These are phyloP conservation scores for Rhagoletis pomonella DNA, from an alignment of 1,140 invertebrate species.

Conservation along the genomic window DNA sequence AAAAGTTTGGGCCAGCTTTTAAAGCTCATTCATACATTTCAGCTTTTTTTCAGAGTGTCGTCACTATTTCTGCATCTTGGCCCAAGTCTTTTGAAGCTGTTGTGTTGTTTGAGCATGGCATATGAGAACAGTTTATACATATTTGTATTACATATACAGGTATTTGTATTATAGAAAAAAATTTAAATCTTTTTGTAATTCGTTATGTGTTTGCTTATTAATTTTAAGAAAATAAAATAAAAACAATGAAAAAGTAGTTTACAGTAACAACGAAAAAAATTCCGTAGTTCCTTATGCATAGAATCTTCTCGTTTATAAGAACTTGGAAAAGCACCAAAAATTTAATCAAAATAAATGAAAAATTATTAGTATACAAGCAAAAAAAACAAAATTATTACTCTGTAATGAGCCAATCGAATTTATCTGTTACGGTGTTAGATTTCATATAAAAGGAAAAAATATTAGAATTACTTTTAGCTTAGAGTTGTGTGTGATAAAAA, in stretches of 20 bases:
- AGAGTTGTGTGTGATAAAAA: constrained; percentile 10
- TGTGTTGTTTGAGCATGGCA: background rate
- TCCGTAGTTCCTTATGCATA: background rate
- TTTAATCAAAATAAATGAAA: background rate
- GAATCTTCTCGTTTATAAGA: background rate
- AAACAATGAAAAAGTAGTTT: background rate
- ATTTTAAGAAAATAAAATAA: background rate
- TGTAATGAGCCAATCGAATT: constrained; percentile 10
- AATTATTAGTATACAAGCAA: background rate
- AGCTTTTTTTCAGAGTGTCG: background rate
- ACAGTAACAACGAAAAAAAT: background rate
- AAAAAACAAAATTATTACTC: background rate
- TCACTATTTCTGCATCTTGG: background rate
- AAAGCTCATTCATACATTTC: background rate
- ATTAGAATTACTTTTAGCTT: background rate
- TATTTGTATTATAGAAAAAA: background rate
- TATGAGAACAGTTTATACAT: background rate
- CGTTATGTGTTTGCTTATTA: background rate
- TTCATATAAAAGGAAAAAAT: background rate
- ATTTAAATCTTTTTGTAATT: background rate
- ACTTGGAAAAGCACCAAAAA: background rate
- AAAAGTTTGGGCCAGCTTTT: background rate
- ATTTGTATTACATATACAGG: background rate
- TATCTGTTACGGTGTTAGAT: constrained; percentile 38
- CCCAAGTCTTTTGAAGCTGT: constrained; percentile 25